Base-by-base conservation (phyloP, 2,888 invertebrate genomes). In the Cyclophora punctaria region DNA sequence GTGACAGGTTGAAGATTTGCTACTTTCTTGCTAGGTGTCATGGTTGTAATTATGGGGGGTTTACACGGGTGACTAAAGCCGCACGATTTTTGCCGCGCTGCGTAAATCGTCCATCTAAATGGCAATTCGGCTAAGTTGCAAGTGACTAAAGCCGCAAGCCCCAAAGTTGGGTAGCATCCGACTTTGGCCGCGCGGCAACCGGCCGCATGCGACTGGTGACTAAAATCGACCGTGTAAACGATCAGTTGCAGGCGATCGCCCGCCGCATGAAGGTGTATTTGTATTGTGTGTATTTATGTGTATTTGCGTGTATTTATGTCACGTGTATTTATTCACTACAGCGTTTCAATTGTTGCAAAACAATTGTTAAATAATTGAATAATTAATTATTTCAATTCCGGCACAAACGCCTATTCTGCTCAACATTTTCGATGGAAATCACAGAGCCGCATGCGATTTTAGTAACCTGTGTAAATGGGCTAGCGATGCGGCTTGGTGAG, bases 391-490 rank as follows among this genome's bases (percentile, higher is more conserved):
- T n/a, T n/a, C n/a, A n/a, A n/a, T n/a, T n/a, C n/a, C n/a, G n/a
- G n/a, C n/a, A n/a, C n/a, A n/a, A n/a, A n/a, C n/a, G n/a, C n/a
- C n/a, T n/a, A n/a, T n/a, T n/a, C n/a, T n/a, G n/a, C n/a, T n/a
- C n/a, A n/a, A n/a, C n/a, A 66, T 69, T 69, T 67, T 65, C 65
- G 60, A 59, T 52, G 62, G 60, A 64, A 70, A 68, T 66, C 64
- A 67, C 65, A 1, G 61, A 71, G 62, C 61, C 64, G 67, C 67
- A 65, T 69, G 66, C 65, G 67, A 66, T 69, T 69, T 67, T 65
- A 66, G 62, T 69, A 55, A 67, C 59, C 68, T 1, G 63, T 67
- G 66, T 64, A 66, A 69, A 67, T 64, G 60, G 60, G 66, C 60
- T 68, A 63, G 64, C 66, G 60, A 66, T 66, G 63, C 62, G 62